Evolutionary conservation across 2,113 vertebrate genomes (phyloP).

Genomic region (Phrynocephalus versicolor): DNA sequence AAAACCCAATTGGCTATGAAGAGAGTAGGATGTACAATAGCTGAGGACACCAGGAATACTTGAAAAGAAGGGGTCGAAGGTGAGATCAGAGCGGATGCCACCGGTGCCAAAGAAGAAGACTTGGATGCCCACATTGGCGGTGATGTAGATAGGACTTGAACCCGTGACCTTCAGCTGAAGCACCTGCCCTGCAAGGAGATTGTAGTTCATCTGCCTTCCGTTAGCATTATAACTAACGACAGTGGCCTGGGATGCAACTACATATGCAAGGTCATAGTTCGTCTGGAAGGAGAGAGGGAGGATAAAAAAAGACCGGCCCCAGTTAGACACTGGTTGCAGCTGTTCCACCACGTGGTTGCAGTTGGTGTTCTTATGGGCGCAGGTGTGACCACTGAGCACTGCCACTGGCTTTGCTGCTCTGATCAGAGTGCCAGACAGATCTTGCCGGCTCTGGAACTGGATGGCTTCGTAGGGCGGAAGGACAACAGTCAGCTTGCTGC

Average conservation of each 20-base stretch:
- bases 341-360: conserved; percentile 83
- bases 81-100: background rate
- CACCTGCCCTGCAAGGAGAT: conserved; percentile 52
- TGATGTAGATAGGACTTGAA: conserved; percentile 65
- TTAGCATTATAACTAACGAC: conserved; percentile 52
- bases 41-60: conserved; percentile 62
- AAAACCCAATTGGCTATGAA: conserved; percentile 58
- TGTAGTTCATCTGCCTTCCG: background rate
- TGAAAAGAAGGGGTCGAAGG: conserved; percentile 74
- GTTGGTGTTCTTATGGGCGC: conserved; percentile 68
- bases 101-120: conserved; percentile 78
- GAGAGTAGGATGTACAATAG: conserved; percentile 74
- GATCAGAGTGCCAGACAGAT: conserved; percentile 77
- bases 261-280: conserved; percentile 64
- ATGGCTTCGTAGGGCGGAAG: conserved; percentile 73
- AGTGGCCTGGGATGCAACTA: conserved; percentile 74
- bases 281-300: conserved; percentile 66
- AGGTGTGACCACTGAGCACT: conserved; percentile 79
- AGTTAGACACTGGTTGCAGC: conserved; percentile 73
- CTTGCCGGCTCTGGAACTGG: conserved; percentile 69
- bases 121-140: conserved; percentile 74
- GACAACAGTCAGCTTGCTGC: conserved; percentile 51
- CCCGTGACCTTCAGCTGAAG: conserved; percentile 39
- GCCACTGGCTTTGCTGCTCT: conserved; percentile 69
- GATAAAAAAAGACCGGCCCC: conserved; percentile 76